phyloP scores from a whole-genome alignment of 1,140 invertebrate genomes.

The Mya arenaria region DNA sequence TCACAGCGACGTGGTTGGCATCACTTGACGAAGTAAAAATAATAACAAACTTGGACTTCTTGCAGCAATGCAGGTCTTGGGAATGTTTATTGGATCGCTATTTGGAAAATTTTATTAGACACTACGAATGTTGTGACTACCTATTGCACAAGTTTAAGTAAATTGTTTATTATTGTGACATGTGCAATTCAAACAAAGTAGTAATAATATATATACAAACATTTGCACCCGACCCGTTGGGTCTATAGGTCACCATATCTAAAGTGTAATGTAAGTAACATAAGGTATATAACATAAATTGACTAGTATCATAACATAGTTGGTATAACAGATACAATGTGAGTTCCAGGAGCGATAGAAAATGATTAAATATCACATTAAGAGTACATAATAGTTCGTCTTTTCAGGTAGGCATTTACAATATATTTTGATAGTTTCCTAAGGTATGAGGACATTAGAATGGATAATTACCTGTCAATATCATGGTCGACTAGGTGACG shows the following conservation, averaged over 20 bases:
- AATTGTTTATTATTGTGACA: too few species aligned
- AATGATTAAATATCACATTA: too few species aligned
- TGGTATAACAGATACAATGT: too few species aligned
- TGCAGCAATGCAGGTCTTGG: conserved; percentile 72
- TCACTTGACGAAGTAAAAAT: conserved; percentile 56
- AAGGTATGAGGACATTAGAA: too few species aligned
- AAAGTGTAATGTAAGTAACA: conserved; percentile 49
- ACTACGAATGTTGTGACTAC: conserved; percentile 51
- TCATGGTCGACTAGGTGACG: too few species aligned
- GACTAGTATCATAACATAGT: too few species aligned
- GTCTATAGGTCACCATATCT: conserved; percentile 23
- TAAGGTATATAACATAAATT: too few species aligned
- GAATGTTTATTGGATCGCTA: conserved; percentile 71
- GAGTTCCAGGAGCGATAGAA: too few species aligned
- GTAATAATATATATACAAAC: conserved; percentile 57
- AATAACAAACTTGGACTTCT: conserved; percentile 65
- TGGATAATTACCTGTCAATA: too few species aligned
- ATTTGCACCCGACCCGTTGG: conserved; percentile 58
- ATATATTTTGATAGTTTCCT: too few species aligned
- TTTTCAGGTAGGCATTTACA: too few species aligned
- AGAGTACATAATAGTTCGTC: too few species aligned
- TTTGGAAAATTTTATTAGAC: conserved; percentile 61
- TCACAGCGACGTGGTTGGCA: conserved; percentile 70
- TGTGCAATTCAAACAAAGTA: conserved; percentile 52
- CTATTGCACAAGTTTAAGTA: conserved; percentile 58